Percentiles rank a stretch among this genome's conserved stretches.
Conservation (phyloP, 2,888 invertebrate genomes). For the Alloscopus bannaensis region DNA sequence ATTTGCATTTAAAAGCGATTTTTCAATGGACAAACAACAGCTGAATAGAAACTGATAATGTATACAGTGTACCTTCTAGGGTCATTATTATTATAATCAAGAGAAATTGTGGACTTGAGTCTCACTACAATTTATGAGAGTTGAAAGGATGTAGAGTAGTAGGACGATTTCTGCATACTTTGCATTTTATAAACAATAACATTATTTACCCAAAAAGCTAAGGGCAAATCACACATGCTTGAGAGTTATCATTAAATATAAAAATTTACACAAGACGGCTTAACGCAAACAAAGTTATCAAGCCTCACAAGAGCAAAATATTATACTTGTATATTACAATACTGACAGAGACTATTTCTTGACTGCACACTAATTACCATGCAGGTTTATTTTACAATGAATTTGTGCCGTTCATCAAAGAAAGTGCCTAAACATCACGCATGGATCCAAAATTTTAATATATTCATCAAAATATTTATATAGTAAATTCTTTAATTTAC, state of each 20-base stretch:
- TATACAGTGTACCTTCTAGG: slow-evolving; percentile 26
- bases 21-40: slow-evolving; percentile 5
- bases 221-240: too few relatives aligned
- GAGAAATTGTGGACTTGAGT: neutral
- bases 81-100: slow-evolving; percentile 39
- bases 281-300: too few relatives aligned
- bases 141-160: slow-evolving; percentile 19
- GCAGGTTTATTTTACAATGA: too few relatives aligned
- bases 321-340: too few relatives aligned
- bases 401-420: neutral
- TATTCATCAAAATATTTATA: too few relatives aligned
- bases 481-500: neutral
- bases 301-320: too few relatives aligned
- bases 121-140: slow-evolving; percentile 11
- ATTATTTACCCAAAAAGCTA: too few relatives aligned
- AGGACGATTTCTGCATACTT: slow-evolving; percentile 21
- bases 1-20: slow-evolving; percentile 46
- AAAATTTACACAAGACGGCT: too few relatives aligned
- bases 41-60: neutral
- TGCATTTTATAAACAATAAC: neutral
- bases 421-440: slow-evolving; percentile 17
- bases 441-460: slow-evolving; percentile 8
- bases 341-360: too few relatives aligned
- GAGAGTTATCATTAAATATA: too few relatives aligned
- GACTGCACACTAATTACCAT: too few relatives aligned